Conservation (phyloP, 2,888 invertebrate genomes). For the Dasypogon diadema region DNA sequence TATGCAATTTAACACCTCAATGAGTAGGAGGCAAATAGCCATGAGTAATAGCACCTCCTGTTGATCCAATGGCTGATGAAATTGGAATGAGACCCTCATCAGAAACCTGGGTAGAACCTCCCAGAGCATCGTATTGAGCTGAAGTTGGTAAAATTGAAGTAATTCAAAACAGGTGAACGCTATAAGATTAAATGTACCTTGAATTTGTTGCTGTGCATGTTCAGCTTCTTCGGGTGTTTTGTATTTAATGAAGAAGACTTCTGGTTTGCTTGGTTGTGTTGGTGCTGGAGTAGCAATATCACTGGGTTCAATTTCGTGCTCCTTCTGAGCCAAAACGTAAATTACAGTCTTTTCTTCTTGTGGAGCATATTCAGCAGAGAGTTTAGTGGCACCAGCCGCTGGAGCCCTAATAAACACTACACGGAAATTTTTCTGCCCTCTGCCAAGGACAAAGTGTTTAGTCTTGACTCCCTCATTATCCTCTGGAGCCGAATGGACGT, state of each 20-base stretch:
- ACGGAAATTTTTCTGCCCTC: constrained; percentile 65
- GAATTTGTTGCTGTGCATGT: constrained; percentile 65
- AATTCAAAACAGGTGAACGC: too few species aligned
- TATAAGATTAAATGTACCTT: too few species aligned
- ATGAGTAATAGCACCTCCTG: constrained; percentile 67
- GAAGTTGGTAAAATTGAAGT: neutral
- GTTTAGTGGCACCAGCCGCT: constrained; percentile 60
- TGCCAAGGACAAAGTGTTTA: constrained; percentile 64
- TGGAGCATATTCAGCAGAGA: constrained; percentile 65
- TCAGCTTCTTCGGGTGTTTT: constrained; percentile 66
- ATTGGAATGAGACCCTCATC: constrained; percentile 52
- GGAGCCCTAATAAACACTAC: constrained; percentile 67
- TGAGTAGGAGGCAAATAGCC: constrained; percentile 42
- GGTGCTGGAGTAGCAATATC: constrained; percentile 65
- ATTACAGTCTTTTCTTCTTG: constrained; percentile 67
- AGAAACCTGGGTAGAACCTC: constrained; percentile 52
- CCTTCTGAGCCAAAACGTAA: constrained; percentile 66
- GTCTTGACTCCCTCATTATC: constrained; percentile 63
- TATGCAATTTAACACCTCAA: neutral
- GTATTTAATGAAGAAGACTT: constrained; percentile 67
- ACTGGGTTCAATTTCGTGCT: constrained; percentile 63
- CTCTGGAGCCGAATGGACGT: constrained; percentile 65
- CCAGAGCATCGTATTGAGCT: constrained; percentile 55
- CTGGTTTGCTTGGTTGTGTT: constrained; percentile 66
- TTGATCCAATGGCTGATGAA: constrained; percentile 69